These are phyloP conservation scores for Lepidochrysops patricia DNA, from an alignment of 2,888 invertebrate species.

Conservation along the genomic window DNA sequence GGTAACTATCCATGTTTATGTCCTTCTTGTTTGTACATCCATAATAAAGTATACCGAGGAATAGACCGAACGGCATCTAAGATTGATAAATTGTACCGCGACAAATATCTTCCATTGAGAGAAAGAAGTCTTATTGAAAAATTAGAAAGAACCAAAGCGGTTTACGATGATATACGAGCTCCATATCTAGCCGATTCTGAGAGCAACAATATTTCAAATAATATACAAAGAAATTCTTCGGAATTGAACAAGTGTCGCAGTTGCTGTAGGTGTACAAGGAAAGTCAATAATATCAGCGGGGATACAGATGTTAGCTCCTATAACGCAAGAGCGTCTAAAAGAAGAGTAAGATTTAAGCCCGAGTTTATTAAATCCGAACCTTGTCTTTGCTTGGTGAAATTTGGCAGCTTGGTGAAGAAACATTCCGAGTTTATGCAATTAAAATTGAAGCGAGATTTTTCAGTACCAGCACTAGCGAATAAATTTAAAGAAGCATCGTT, in stretches of 20 bases:
- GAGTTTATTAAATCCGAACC: constrained; percentile 45
- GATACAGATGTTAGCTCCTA: constrained; percentile 24
- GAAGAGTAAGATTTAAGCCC: constrained; percentile 28
- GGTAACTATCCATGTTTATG: constrained; percentile 35
- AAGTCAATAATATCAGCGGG: constrained; percentile 21
- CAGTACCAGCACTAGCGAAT: constrained; percentile 16
- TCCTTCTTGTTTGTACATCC: constrained; percentile 36
- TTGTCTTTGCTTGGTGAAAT: constrained; percentile 38
- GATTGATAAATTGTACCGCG: constrained; percentile 38
- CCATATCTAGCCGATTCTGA: constrained; percentile 33
- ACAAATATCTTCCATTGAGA: constrained; percentile 38
- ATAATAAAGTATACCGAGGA: constrained; percentile 34
- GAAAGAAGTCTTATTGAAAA: constrained; percentile 42
- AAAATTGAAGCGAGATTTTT: constrained; percentile 22
- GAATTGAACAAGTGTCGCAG: constrained; percentile 44
- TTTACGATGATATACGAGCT: constrained; percentile 43
- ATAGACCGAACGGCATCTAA: constrained; percentile 32
- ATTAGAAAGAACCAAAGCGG: constrained; percentile 42
- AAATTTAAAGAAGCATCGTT: neutral
- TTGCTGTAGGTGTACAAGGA: constrained; percentile 36
- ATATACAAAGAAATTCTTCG: constrained; percentile 27
- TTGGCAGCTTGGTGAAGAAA: constrained; percentile 28
- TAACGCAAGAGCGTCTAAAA: constrained; percentile 19
- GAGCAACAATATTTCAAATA: constrained; percentile 27
- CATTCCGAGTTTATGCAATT: constrained; percentile 26